These are phyloP conservation scores for Drosophila kohkoa DNA, from an alignment of 1,140 invertebrate species.

Conservation along the genomic window DNA sequence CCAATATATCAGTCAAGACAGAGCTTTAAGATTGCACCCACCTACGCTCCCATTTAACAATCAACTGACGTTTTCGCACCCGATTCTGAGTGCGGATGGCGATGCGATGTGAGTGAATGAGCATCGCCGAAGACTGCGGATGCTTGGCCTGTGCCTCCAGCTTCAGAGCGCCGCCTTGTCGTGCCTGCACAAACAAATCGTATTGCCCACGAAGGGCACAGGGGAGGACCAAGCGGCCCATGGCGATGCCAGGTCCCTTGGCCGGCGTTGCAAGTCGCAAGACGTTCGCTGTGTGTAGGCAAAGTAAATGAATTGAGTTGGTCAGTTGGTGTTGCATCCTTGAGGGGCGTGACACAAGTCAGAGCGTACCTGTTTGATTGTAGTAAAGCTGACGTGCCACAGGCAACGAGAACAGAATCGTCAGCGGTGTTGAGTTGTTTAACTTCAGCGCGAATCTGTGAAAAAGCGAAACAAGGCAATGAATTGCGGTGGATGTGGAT, in stretches of 20 bases:
- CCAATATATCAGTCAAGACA: no score
- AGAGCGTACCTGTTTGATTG: conserved; percentile 80
- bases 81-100: conserved; percentile 79
- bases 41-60: conserved; percentile 83
- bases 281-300: conserved; percentile 60
- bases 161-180: conserved; percentile 68
- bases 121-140: conserved; percentile 68
- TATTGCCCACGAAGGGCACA: conserved; percentile 80
- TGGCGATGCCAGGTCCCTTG: conserved; percentile 41
- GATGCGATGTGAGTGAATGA: conserved; percentile 74
- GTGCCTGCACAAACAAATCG: conserved; percentile 76
- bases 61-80: conserved; percentile 80
- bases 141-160: conserved; percentile 74
- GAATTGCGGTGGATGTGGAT: no score
- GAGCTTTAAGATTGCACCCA: conserved; percentile 33
- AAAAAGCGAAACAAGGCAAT: conserved; percentile 19
- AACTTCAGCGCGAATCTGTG: conserved; percentile 78
- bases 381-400: conserved; percentile 81
- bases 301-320: conserved; percentile 18
- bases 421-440: conserved; percentile 77
- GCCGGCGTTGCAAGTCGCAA: conserved; percentile 59
- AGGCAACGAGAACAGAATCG: conserved; percentile 75
- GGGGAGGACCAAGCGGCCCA: conserved; percentile 70
- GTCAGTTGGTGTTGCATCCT: neutral
- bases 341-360: neutral